phyloP scores from a whole-genome alignment of 1,140 invertebrate species.

The Drosophila arizonae region DNA sequence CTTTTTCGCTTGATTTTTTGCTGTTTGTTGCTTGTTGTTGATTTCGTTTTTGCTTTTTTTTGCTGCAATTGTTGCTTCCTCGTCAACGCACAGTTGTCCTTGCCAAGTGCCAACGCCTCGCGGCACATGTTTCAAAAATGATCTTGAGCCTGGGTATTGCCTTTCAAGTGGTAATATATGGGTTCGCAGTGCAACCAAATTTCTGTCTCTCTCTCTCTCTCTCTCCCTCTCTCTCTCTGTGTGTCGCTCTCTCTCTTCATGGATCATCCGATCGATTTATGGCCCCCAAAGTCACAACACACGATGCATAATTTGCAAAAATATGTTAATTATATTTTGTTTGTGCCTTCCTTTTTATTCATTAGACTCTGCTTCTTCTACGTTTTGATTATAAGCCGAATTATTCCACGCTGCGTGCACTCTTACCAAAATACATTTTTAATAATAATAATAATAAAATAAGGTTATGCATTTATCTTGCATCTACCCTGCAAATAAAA shows the following conservation, averaged over 20 bases:
- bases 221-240: background rate
- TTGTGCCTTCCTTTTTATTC: constrained; percentile 24
- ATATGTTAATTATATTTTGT: constrained; percentile 62
- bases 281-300: constrained; percentile 30
- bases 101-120: constrained; percentile 70
- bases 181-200: background rate
- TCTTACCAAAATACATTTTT: constrained; percentile 1
- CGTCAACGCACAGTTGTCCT: constrained; percentile 52
- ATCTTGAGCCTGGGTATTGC: constrained; percentile 6
- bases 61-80: constrained; percentile 37
- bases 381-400: constrained; percentile 12
- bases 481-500: background rate
- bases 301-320: constrained; percentile 63
- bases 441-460: background rate
- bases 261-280: constrained; percentile 52
- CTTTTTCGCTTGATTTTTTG: constrained; percentile 61
- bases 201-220: background rate
- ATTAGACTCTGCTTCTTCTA: constrained; percentile 2
- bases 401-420: background rate
- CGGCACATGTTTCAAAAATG: background rate
- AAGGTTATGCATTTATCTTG: constrained; percentile 5
- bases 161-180: background rate
- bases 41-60: constrained; percentile 14
- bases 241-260: background rate
- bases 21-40: constrained; percentile 11